Conservation (phyloP, 2,888 invertebrate genomes). For the Chesias legatella region DNA sequence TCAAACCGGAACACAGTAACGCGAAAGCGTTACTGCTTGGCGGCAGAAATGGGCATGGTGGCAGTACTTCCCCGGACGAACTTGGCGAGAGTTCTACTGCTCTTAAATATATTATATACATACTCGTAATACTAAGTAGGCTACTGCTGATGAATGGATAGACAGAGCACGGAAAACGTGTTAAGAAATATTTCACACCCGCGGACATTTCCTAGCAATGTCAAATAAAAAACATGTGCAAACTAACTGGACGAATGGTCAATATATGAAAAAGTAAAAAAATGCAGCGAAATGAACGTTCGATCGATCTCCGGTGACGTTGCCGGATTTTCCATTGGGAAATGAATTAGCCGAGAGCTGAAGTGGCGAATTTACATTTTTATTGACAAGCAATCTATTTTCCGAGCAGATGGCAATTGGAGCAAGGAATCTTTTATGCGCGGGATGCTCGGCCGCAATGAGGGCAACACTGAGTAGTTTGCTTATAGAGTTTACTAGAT, state of each 20-base stretch:
- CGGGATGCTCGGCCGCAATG: slow-evolving; percentile 3
- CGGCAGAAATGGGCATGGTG: too few relatives aligned
- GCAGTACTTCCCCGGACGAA: too few relatives aligned
- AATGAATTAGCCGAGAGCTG: slow-evolving; percentile 78
- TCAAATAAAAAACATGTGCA: slow-evolving; percentile 42
- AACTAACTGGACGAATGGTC: slow-evolving; percentile 64
- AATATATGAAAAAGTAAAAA: slow-evolving; percentile 66
- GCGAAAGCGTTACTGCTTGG: too few relatives aligned
- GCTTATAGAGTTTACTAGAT: too few relatives aligned
- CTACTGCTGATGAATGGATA: too few relatives aligned
- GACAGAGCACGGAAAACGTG: too few relatives aligned
- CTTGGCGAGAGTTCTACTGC: too few relatives aligned
- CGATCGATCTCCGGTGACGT: slow-evolving; percentile 77
- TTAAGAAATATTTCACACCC: too few relatives aligned
- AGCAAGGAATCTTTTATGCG: slow-evolving; percentile 54
- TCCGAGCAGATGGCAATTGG: slow-evolving; percentile 66
- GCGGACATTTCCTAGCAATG: slow-evolving; percentile 38
- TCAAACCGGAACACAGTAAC: too few relatives aligned
- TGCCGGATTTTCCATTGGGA: slow-evolving; percentile 76
- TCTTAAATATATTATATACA: too few relatives aligned
- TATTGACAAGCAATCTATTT: slow-evolving; percentile 79
- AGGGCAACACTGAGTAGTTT: not conserved
- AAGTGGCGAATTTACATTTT: slow-evolving; percentile 77
- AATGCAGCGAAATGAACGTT: slow-evolving; percentile 65
- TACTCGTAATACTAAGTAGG: too few relatives aligned